phyloP scores from a whole-genome alignment of 2,888 invertebrate species.

The Allacma fusca region DNA sequence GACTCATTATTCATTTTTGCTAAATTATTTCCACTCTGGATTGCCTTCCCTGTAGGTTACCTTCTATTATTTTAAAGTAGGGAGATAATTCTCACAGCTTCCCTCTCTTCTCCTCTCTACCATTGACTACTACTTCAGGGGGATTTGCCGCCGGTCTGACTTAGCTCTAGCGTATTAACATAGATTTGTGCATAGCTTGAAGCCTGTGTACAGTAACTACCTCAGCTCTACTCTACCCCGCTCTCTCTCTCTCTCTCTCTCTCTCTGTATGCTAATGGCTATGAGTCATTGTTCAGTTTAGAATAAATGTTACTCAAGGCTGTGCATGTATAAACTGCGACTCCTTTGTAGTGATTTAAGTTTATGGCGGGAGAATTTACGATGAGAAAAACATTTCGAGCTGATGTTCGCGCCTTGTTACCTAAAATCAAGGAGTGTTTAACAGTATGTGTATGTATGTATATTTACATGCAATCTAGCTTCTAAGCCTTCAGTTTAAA shows the following conservation, averaged over 20 bases:
- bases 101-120: neutral
- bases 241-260: too few relatives aligned
- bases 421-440: neutral
- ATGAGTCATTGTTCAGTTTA: too few relatives aligned
- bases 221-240: too few relatives aligned
- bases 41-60: neutral
- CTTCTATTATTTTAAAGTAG: neutral
- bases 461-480: neutral
- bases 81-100: slow-evolving; percentile 6
- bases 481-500: too few relatives aligned
- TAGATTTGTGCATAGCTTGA: too few relatives aligned
- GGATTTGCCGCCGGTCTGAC: too few relatives aligned
- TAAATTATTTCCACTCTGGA: neutral
- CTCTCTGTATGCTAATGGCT: too few relatives aligned
- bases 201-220: neutral
- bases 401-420: neutral
- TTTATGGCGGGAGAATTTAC: slow-evolving; percentile 10
- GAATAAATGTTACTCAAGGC: too few relatives aligned
- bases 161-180: too few relatives aligned
- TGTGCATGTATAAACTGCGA: too few relatives aligned
- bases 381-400: slow-evolving; percentile 1
- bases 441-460: neutral
- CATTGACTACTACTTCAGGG: neutral
- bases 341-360: neutral
- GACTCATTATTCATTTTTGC: slow-evolving; percentile 35